A percentile compares a stretch with the other conserved stretches of the same genome.
Evolutionary conservation across 2,797 vertebrate genomes (phyloP).

Genomic region (Morus bassanus): DNA sequence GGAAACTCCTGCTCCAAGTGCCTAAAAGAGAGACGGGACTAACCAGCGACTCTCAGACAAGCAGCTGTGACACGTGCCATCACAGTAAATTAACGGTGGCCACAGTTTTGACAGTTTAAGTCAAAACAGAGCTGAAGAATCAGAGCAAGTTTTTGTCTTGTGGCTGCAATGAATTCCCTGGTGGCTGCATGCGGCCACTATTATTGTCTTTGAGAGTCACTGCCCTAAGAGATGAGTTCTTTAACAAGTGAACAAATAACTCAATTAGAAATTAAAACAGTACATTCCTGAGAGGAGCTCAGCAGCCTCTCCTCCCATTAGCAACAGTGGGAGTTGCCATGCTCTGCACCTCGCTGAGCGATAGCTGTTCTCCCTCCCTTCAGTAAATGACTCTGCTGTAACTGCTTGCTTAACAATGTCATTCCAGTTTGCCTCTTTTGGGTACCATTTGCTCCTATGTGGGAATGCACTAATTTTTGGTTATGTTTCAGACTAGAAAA

Average conservation of each 20-base stretch:
- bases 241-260: conserved; percentile 34
- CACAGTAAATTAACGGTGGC: not conserved
- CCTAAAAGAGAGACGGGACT: not conserved
- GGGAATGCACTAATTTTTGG: not conserved
- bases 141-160: conserved; percentile 19
- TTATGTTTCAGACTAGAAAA: not conserved
- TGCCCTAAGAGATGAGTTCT: not conserved
- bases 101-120: conserved; percentile 14
- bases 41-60: not conserved
- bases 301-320: not conserved
- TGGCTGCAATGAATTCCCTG: not conserved
- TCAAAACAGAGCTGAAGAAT: conserved; percentile 32
- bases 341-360: accelerated
- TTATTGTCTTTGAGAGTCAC: conserved; percentile 7
- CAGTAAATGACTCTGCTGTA: not conserved
- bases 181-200: not conserved
- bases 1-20: not conserved
- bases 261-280: conserved; percentile 33
- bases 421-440: not conserved
- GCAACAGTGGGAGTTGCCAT: not conserved
- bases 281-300: not conserved
- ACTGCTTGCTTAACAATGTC: not conserved
- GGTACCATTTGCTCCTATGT: not conserved
- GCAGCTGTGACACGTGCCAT: not conserved
- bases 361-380: not conserved